A percentile compares a stretch with the other conserved stretches of the same genome.
Conservation (phyloP, 2,797 vertebrate species). For the Sebastes glaucus region DNA sequence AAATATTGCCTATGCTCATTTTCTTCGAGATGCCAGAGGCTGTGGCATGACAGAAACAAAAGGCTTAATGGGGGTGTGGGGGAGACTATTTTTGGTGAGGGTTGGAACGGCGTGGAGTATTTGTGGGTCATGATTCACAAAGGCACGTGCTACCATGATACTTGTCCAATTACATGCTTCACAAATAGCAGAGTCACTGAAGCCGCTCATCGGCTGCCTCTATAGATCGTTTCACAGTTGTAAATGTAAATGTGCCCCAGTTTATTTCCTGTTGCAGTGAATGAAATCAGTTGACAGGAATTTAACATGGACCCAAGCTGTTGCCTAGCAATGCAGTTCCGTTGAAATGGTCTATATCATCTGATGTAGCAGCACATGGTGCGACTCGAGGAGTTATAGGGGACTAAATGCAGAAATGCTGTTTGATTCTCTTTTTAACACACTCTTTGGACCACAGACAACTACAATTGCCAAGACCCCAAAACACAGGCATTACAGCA, state of each 20-base stretch:
- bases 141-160: not conserved
- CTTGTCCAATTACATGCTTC: not conserved
- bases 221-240: not conserved
- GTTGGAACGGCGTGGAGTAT: not conserved
- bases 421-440: conserved; percentile 21
- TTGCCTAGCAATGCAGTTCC: not conserved
- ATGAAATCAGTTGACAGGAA: not conserved
- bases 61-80: not conserved
- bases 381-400: not conserved
- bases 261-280: not conserved
- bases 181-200: not conserved
- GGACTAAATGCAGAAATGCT: not conserved
- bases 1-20: conserved; percentile 35
- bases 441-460: not conserved
- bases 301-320: not conserved
- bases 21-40: conserved; percentile 21
- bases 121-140: conserved; percentile 16
- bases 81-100: not conserved
- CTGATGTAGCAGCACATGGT: not conserved
- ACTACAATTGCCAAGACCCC: not conserved
- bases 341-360: not conserved
- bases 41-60: conserved; percentile 12
- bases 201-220: not conserved
- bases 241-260: not conserved
- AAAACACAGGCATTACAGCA: not conserved